Percentiles rank a stretch among this genome's conserved stretches.
Conservation (phyloP, 2,888 invertebrate species). For the Hartigia nigra region DNA sequence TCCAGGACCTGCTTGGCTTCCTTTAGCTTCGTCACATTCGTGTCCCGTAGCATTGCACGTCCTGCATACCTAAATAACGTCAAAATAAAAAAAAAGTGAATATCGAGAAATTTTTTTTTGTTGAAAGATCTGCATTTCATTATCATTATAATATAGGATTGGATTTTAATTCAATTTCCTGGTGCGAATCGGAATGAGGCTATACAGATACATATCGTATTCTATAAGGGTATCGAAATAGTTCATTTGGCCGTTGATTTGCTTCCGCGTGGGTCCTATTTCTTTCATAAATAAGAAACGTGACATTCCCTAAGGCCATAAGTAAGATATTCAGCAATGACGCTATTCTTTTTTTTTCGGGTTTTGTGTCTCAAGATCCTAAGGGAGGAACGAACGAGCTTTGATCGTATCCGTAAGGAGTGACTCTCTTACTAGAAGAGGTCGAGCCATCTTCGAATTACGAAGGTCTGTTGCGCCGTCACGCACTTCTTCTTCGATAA, state of each 20-base stretch:
- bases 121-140: background rate
- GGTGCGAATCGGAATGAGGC: background rate
- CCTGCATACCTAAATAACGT: conserved; percentile 77
- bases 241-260: background rate
- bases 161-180: background rate
- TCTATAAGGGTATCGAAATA: background rate
- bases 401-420: background rate
- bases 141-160: background rate
- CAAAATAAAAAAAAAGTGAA: conserved; percentile 10
- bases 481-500: background rate
- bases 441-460: background rate
- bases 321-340: background rate
- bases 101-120: background rate
- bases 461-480: background rate
- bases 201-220: background rate
- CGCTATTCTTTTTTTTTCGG: background rate
- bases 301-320: background rate
- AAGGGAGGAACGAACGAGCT: background rate
- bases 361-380: background rate
- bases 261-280: background rate
- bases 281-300: background rate
- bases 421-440: background rate
- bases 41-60: conserved; percentile 89
- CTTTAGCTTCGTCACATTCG: conserved; percentile 75
- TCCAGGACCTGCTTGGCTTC: conserved; percentile 73